Percentiles rank a stretch among this genome's conserved stretches.
Conservation (phyloP, 1,140 invertebrate genomes). For the Calephelis nemesis region DNA sequence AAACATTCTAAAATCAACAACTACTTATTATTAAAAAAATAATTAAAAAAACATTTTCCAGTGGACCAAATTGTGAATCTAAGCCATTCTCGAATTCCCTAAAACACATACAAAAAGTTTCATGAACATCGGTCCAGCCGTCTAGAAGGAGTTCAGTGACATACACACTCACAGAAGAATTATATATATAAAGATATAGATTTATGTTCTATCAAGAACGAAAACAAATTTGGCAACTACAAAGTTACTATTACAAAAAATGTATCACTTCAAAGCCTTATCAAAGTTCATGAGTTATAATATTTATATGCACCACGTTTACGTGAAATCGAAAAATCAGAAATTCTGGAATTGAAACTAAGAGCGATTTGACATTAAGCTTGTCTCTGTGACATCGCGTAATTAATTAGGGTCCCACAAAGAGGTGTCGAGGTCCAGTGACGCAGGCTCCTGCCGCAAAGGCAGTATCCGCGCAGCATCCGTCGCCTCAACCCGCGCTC, state of each 20-base stretch:
- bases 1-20: too few species aligned
- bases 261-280: not conserved
- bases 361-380: conserved; percentile 47
- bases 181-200: too few species aligned
- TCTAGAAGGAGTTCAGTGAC: too few species aligned
- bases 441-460: conserved; percentile 71
- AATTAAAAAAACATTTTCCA: too few species aligned
- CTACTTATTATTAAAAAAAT: too few species aligned
- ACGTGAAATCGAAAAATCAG: not conserved
- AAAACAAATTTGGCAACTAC: too few species aligned
- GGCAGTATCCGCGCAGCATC: conserved; percentile 55
- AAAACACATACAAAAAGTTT: too few species aligned
- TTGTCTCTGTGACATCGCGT: conserved; percentile 53
- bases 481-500: conserved; percentile 43
- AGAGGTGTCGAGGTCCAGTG: conserved; percentile 68
- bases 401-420: conserved; percentile 71
- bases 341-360: not conserved
- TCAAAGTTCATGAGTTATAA: not conserved
- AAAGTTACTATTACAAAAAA: not conserved
- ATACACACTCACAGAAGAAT: too few species aligned
- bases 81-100: too few species aligned
- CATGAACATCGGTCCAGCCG: too few species aligned
- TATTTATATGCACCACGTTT: not conserved
- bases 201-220: too few species aligned
- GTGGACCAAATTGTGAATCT: too few species aligned